These are phyloP conservation scores for Drosophila lacicola DNA, from an alignment of 2,888 invertebrate genomes.

Conservation along the genomic window DNA sequence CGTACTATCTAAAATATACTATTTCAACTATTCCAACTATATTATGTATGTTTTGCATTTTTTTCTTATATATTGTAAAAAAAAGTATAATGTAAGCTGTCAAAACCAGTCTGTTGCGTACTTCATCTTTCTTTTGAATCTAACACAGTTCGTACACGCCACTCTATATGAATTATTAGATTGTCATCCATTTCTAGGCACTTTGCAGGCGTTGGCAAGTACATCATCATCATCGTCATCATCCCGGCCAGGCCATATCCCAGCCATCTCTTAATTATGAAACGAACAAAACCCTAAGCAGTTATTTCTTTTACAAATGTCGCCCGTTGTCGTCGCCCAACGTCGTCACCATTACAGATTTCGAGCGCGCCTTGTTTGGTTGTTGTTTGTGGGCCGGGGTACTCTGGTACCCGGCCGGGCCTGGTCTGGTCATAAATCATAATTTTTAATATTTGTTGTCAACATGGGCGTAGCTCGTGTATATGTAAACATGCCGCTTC, in stretches of 20 bases:
- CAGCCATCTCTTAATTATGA: conserved; percentile 72
- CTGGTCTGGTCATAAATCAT: conserved; percentile 75
- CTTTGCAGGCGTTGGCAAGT: conserved; percentile 19
- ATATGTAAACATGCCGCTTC: conserved; percentile 62
- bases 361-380: conserved; percentile 48
- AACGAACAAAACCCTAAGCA: conserved; percentile 56
- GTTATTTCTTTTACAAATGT: conserved; percentile 68
- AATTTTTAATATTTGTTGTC: conserved; percentile 82
- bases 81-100: not conserved
- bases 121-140: conserved; percentile 12
- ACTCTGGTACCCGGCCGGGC: conserved; percentile 14
- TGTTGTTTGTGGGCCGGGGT: conserved; percentile 4
- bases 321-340: conserved; percentile 47
- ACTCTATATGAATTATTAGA: not conserved
- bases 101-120: not conserved
- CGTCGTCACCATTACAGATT: conserved; percentile 72
- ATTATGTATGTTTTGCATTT: too few relatives aligned
- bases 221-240: conserved; percentile 20
- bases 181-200: conserved; percentile 54
- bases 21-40: too few relatives aligned
- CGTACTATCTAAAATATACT: too few relatives aligned
- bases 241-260: conserved; percentile 10
- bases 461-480: conserved; percentile 81
- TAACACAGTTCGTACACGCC: not conserved
- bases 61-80: too few relatives aligned